Conservation (phyloP, 2,113 vertebrate species). For the Vidua chalybeata region DNA sequence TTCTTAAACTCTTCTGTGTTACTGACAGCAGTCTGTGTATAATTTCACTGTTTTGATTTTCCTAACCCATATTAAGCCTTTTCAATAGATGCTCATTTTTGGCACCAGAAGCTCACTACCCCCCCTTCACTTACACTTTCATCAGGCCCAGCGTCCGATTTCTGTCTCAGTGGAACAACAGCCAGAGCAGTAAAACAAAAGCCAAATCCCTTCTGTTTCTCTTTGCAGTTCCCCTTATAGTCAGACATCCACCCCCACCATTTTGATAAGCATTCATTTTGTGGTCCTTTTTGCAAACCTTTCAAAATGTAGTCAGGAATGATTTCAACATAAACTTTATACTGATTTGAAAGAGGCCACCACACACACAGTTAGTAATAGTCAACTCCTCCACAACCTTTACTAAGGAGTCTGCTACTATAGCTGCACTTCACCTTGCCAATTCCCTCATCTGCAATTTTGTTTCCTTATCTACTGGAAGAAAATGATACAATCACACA, state of each 20-base stretch:
- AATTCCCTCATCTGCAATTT: not conserved
- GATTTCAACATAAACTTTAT: not conserved
- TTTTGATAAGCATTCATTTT: not conserved
- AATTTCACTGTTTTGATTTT: not conserved
- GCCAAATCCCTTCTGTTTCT: not conserved
- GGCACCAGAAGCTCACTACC: not conserved
- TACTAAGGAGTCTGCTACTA: not conserved
- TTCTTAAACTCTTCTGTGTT: not conserved
- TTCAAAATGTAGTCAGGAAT: not conserved
- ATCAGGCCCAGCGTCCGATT: not conserved
- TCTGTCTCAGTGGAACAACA: not conserved
- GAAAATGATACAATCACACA: not conserved
- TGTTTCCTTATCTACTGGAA: not conserved
- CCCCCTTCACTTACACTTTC: not conserved
- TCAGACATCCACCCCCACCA: not conserved
- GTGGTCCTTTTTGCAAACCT: not conserved
- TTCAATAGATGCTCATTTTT: not conserved
- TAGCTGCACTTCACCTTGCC: not conserved
- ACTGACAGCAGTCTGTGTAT: not conserved
- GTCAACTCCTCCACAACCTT: not conserved
- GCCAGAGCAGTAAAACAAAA: not conserved
- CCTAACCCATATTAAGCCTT: not conserved
- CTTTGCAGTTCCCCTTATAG: not conserved
- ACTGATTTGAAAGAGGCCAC: not conserved
- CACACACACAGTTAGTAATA: not conserved